Base-by-base conservation (phyloP, 2,888 invertebrate genomes). In the Smittia aterrima region DNA sequence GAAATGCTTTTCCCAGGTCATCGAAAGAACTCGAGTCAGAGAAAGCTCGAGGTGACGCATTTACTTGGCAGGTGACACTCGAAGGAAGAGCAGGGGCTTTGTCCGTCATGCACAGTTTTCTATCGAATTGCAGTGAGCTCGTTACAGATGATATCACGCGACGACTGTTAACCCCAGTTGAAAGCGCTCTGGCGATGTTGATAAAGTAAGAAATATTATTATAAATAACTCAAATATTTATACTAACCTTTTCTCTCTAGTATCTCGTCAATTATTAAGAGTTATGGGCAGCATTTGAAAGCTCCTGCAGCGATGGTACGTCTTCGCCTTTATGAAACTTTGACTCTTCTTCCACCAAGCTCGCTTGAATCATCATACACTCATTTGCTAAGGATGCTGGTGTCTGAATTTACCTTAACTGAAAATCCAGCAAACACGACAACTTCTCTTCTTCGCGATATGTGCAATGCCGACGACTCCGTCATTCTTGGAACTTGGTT, bases 21-120 rank as follows among this genome's bases (percentile, higher is more conserved):
- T 90, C 91, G 47, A 98, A 98, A 80, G 99, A 99, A 82, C 85
- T 99, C 16, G 98, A 98, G 81, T 95, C 96, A 0, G 99, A 99
- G 83, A 97, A 97, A 79, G 90, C 94, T 16, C 86, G 98, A 79
- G 92, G 96, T 6, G 98, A 99, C 84, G 94, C 96, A 0, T 98
- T 98, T 81, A 98, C 98, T n/a, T 98, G 98, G 98, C 95, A 96
- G 86, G 92, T 98, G 54, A 97, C 98, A 0, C 84, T 99, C 74
- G 98, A 98, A 84, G 96, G 96, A 1, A 87, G 98, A 58, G 96
- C 98, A 1, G 98, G 98, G 0, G 98, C 98, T 1, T 84, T 99
- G 11, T 95, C 96, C 58, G 96, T 98, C 0, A 92, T 99, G 88
- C 92, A 96, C 80, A 96, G 96, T 82, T 91, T 99, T 81, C 84